These are phyloP conservation scores for Caretta caretta DNA, from an alignment of 2,113 vertebrate genomes.

Conservation along the genomic window DNA sequence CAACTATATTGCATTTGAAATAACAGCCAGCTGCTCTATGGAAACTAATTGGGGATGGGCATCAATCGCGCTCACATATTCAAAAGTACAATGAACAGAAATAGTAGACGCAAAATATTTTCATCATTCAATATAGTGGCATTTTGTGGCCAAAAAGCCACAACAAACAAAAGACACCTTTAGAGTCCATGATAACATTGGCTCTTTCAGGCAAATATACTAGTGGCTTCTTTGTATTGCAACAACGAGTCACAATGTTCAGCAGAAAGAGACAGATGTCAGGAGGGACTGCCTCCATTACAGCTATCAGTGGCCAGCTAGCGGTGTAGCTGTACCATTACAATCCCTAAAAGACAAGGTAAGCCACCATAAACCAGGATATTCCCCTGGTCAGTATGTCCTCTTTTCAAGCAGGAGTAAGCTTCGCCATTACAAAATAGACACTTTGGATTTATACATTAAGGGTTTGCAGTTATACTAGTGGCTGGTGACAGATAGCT, in stretches of 20 bases:
- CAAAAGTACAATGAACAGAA: not conserved
- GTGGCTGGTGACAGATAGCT: not conserved
- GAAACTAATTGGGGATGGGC: constrained; percentile 2
- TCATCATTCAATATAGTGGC: not conserved
- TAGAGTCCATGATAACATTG: too few species aligned
- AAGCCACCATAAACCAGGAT: not conserved
- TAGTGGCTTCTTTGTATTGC: not conserved
- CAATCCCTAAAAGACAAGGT: not conserved
- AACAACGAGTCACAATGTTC: not conserved
- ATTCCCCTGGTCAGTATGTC: not conserved
- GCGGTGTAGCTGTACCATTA: not conserved
- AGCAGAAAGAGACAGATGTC: not conserved
- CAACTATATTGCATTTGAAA: not conserved
- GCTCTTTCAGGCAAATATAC: not conserved
- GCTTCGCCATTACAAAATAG: too few species aligned
- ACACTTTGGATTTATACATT: too few species aligned
- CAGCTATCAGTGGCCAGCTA: not conserved
- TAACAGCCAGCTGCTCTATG: not conserved
- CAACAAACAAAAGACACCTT: too few species aligned
- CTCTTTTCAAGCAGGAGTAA: not conserved
- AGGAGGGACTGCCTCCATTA: not conserved
- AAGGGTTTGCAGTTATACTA: too few species aligned
- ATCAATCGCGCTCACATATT: not conserved
- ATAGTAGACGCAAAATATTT: not conserved
- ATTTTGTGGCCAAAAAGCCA: not conserved